Evolutionary conservation across 2,888 invertebrate species (phyloP).

Genomic region (Drosophila kambysellisi): DNA sequence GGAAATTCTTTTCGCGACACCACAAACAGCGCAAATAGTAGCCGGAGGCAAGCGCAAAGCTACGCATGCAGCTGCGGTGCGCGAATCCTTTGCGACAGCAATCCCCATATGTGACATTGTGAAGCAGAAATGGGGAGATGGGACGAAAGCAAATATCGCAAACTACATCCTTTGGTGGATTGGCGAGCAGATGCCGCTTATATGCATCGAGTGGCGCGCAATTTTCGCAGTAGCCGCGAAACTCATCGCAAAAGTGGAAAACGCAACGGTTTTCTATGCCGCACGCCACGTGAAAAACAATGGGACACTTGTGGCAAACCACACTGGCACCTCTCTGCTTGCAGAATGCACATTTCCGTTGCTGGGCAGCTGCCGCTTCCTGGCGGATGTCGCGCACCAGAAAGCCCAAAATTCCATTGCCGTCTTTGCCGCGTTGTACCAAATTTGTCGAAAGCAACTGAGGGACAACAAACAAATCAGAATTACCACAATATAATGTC

Average conservation of each 20-base stretch:
- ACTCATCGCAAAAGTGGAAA: constrained; percentile 67
- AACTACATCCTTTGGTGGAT: constrained; percentile 25
- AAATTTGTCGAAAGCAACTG: constrained; percentile 90
- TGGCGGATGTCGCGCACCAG: constrained; percentile 88
- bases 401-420: constrained; percentile 92
- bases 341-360: constrained; percentile 74
- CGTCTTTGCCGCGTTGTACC: constrained; percentile 89
- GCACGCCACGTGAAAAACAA: constrained; percentile 77
- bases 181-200: constrained; percentile 16
- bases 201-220: constrained; percentile 69
- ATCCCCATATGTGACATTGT: constrained; percentile 61
- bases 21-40: constrained; percentile 83
- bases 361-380: constrained; percentile 87
- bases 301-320: constrained; percentile 69
- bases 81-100: constrained; percentile 81
- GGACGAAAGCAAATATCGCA: constrained; percentile 76
- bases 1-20: constrained; percentile 76
- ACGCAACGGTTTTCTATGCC: constrained; percentile 65
- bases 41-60: constrained; percentile 80
- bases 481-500: background rate
- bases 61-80: constrained; percentile 78
- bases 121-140: constrained; percentile 43
- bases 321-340: constrained; percentile 63
- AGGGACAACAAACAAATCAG: constrained; percentile 12
- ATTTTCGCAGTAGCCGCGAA: constrained; percentile 72